Conservation (phyloP, 1,140 invertebrate genomes). For the Lepidostoma basale region DNA sequence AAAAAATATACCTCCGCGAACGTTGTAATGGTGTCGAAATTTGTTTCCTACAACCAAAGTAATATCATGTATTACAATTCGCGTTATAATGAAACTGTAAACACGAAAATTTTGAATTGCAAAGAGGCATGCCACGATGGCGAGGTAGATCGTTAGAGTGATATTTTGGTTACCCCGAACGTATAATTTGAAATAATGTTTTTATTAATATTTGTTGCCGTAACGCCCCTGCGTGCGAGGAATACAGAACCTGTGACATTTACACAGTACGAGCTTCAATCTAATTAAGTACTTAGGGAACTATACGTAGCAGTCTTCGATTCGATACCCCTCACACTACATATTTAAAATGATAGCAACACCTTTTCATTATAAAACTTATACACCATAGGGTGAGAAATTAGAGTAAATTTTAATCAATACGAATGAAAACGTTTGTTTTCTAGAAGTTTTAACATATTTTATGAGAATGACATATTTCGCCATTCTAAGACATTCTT, state of each 20-base stretch:
- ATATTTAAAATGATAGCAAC: no score
- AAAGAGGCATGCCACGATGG: slow-evolving; percentile 14
- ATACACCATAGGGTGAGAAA: no score
- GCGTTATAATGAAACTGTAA: slow-evolving; percentile 15
- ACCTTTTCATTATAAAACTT: no score
- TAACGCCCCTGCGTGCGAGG: slow-evolving; percentile 3
- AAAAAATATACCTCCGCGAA: background rate
- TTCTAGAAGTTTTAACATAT: no score
- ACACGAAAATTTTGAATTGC: slow-evolving; percentile 19
- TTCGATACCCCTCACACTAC: no score
- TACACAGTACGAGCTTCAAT: no score
- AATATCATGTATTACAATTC: background rate
- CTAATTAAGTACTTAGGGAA: no score
- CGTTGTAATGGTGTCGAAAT: slow-evolving; percentile 7
- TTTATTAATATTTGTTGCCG: slow-evolving; percentile 3
- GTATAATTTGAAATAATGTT: slow-evolving; percentile 20
- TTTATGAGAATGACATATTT: no score
- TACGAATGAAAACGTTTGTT: no score
- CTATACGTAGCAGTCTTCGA: no score
- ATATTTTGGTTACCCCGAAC: slow-evolving; percentile 1
- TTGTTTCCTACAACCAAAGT: slow-evolving; percentile 6
- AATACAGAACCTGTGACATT: slow-evolving; percentile 4
- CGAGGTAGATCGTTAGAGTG: background rate
- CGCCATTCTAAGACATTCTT: no score
- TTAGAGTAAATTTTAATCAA: no score